Evolutionary conservation across 2,888 invertebrate genomes (phyloP).

Genomic region (Hipparchia sbordonii): DNA sequence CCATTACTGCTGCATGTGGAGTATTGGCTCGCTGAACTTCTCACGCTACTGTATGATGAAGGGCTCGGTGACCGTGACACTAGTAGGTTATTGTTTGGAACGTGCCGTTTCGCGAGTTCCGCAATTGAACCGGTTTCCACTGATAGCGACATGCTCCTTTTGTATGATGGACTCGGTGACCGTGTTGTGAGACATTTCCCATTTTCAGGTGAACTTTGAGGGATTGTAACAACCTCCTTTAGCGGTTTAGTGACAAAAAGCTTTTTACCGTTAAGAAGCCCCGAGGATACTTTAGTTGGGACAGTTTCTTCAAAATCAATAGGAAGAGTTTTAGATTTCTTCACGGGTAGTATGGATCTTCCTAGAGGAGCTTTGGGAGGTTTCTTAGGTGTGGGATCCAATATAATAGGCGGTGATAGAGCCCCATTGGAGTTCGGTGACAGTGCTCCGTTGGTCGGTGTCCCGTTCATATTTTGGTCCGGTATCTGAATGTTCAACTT

Average conservation of each 20-base stretch:
- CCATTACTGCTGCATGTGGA: conserved; percentile 77
- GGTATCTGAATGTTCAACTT: conserved; percentile 69
- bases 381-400: conserved; percentile 72
- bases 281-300: conserved; percentile 59
- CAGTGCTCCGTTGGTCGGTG: conserved; percentile 46
- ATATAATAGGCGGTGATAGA: conserved; percentile 65
- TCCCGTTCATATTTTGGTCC: conserved; percentile 53
- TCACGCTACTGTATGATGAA: conserved; percentile 64
- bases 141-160: conserved; percentile 67
- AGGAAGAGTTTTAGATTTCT: conserved; percentile 75
- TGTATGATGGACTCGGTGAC: conserved; percentile 69
- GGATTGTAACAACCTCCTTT: conserved; percentile 71
- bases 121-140: conserved; percentile 79
- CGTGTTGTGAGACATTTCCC: conserved; percentile 59
- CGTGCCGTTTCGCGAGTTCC: conserved; percentile 74
- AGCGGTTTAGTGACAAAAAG: conserved; percentile 72
- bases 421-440: conserved; percentile 66
- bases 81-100: conserved; percentile 57
- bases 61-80: conserved; percentile 84
- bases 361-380: conserved; percentile 69
- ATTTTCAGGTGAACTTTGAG: conserved; percentile 55
- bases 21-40: conserved; percentile 73
- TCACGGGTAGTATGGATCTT: conserved; percentile 71
- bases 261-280: conserved; percentile 65
- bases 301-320: conserved; percentile 72